phyloP scores from a whole-genome alignment of 2,113 vertebrate species.

The Tragelaphus scriptus region DNA sequence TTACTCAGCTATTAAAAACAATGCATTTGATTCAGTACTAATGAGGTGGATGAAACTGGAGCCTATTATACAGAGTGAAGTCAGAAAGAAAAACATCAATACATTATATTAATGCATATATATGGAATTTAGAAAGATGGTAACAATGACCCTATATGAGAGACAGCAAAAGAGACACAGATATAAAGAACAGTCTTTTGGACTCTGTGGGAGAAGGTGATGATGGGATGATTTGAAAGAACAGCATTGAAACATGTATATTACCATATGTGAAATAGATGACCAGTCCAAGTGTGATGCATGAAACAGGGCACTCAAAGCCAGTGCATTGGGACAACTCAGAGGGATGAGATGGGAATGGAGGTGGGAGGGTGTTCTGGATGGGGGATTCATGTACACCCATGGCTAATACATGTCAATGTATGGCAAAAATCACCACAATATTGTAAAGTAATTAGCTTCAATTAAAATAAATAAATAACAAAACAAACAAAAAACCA shows the following conservation, averaged over 20 bases:
- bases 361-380: background rate
- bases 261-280: background rate
- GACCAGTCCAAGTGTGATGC: background rate
- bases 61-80: background rate
- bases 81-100: background rate
- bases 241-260: background rate
- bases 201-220: background rate
- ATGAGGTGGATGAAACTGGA: background rate
- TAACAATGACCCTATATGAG: background rate
- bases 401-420: background rate
- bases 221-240: background rate
- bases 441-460: background rate
- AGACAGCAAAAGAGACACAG: background rate
- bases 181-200: background rate
- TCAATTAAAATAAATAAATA: background rate
- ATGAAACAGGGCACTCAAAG: background rate
- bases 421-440: background rate
- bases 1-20: background rate
- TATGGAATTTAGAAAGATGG: background rate
- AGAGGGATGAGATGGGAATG: background rate
- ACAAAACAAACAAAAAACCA: background rate
- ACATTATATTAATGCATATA: background rate
- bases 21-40: background rate
- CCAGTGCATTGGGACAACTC: background rate
- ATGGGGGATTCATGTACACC: background rate